phyloP scores from a whole-genome alignment of 2,888 invertebrate genomes.

The Cantharis rustica region DNA sequence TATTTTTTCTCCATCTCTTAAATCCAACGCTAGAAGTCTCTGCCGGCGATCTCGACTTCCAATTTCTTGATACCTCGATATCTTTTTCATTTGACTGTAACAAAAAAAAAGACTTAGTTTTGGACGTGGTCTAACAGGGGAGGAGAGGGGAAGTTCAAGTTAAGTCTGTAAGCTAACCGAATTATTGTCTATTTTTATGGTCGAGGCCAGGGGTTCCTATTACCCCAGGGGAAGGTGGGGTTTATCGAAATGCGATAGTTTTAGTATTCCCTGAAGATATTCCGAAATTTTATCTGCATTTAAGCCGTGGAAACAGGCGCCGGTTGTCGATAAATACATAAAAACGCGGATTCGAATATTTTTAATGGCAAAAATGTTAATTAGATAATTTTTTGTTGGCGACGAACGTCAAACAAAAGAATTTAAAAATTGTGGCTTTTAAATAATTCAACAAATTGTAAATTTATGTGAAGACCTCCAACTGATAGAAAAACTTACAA shows the following conservation, averaged over 20 bases:
- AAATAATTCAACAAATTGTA: neutral
- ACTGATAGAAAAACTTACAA: neutral
- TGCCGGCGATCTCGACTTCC: constrained; percentile 47
- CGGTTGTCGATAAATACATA: neutral
- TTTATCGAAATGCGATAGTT: neutral
- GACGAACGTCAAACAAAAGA: neutral
- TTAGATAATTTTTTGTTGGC: constrained; percentile 4
- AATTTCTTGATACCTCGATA: constrained; percentile 50
- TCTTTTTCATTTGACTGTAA: constrained; percentile 55
- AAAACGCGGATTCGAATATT: neutral
- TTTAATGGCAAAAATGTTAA: constrained; percentile 15
- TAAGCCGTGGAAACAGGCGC: neutral
- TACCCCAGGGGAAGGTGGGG: neutral
- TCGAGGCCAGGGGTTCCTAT: too few relatives aligned
- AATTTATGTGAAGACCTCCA: constrained; percentile 10
- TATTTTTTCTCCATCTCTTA: constrained; percentile 51
- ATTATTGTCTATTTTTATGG: too few relatives aligned
- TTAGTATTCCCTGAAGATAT: neutral
- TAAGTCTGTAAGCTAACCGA: too few relatives aligned
- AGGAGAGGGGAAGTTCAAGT: neutral
- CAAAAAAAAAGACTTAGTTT: neutral
- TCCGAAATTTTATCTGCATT: neutral
- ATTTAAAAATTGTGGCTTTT: neutral
- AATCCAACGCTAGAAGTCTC: constrained; percentile 51
- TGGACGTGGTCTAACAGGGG: neutral